Conservation (phyloP, 2,113 vertebrate species). For the Uropsilus gracilis region DNA sequence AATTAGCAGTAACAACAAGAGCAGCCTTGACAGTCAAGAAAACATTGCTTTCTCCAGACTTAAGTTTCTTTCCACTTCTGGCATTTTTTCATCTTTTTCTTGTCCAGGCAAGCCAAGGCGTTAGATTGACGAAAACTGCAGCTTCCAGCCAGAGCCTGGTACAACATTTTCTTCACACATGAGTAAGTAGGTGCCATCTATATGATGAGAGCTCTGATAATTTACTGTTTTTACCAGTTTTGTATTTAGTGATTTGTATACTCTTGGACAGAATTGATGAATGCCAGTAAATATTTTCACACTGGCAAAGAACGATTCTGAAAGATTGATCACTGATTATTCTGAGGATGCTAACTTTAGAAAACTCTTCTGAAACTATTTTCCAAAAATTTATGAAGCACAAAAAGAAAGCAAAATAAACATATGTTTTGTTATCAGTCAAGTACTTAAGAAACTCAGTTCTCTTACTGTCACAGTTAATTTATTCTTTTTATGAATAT, state of each 20-base stretch:
- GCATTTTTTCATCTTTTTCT: background rate
- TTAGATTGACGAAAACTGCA: background rate
- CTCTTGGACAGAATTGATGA: background rate
- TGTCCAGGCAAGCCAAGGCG: background rate
- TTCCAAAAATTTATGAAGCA: background rate
- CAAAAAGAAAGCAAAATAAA: background rate
- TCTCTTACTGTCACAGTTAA: background rate
- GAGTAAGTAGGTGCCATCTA: background rate
- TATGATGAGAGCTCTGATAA: background rate
- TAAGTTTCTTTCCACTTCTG: background rate
- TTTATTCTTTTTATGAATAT: background rate
- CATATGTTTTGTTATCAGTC: background rate
- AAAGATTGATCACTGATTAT: background rate
- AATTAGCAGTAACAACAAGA: background rate
- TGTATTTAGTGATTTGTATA: background rate
- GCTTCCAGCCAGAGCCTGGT: background rate
- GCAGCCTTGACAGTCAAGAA: background rate
- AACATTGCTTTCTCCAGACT: background rate
- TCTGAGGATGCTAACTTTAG: background rate
- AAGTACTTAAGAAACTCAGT: background rate
- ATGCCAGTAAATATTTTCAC: background rate
- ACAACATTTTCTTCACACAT: accelerated
- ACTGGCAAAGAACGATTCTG: background rate
- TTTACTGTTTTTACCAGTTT: background rate
- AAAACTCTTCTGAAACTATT: background rate